Conservation (phyloP, 2,113 vertebrate species). For the Eubucco bourcierii region DNA sequence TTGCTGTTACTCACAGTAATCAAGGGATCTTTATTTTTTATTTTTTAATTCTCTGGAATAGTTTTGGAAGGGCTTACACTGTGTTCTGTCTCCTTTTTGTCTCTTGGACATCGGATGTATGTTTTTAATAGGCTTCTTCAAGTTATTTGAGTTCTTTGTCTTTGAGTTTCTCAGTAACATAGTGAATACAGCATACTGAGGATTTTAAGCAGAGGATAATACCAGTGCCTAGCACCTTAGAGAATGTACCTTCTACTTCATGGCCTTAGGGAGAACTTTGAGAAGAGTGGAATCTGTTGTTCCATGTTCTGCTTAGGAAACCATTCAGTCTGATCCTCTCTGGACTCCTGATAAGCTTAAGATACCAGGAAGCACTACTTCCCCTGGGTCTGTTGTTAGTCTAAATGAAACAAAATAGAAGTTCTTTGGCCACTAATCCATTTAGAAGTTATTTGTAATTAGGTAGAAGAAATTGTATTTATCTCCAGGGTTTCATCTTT, state of each 20-base stretch:
- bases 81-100: neutral
- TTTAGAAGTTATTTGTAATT: neutral
- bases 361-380: accelerated
- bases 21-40: neutral
- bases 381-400: neutral
- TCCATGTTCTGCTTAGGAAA: neutral
- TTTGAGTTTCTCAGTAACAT: neutral
- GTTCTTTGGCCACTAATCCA: neutral
- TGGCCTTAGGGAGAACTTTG: neutral
- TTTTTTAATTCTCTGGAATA: neutral
- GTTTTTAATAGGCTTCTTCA: neutral
- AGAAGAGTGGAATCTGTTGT: neutral
- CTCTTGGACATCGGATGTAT: neutral
- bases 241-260: neutral
- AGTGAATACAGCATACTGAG: neutral
- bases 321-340: neutral
- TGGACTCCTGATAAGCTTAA: neutral
- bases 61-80: neutral
- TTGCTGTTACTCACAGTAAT: neutral
- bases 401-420: neutral
- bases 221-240: neutral
- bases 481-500: neutral
- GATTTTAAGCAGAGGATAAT: neutral
- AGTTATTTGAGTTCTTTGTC: neutral
- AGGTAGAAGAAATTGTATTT: neutral